Percentiles rank a stretch among this genome's conserved stretches.
Evolutionary conservation across 2,797 vertebrate genomes (phyloP).

Genomic region (Rousettus madagascariensis): DNA sequence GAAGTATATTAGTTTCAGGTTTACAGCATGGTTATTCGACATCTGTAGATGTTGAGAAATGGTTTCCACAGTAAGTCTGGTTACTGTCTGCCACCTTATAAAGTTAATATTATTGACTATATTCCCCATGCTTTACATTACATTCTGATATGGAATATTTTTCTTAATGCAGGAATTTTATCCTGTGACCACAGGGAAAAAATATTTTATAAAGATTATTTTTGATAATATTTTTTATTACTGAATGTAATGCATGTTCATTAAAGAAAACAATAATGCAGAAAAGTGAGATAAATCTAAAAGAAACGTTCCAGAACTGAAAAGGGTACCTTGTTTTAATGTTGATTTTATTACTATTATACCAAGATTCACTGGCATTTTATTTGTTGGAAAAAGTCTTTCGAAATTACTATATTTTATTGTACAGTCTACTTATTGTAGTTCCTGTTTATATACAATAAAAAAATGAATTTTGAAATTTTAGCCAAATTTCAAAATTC

Average conservation of each 20-base stretch:
- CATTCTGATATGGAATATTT: neutral
- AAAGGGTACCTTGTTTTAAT: neutral
- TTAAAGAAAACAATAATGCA: neutral
- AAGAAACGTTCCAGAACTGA: slow-evolving; percentile 8
- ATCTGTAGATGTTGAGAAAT: too few relatives aligned
- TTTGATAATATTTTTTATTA: neutral
- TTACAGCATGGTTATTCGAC: neutral
- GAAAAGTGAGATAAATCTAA: neutral
- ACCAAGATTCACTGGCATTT: neutral
- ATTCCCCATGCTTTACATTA: neutral
- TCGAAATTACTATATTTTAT: slow-evolving; percentile 34
- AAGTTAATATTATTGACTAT: too few relatives aligned
- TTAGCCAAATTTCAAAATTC: neutral
- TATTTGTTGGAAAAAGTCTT: neutral
- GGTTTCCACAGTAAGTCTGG: too few relatives aligned
- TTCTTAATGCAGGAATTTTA: neutral
- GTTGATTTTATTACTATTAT: neutral
- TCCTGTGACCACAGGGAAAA: neutral
- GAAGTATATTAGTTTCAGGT: neutral
- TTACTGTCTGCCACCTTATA: too few relatives aligned
- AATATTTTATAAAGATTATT: neutral
- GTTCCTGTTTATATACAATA: neutral
- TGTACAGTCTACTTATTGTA: neutral
- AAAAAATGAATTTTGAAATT: slow-evolving; percentile 33
- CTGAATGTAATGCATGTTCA: neutral